Evolutionary conservation across 2,113 vertebrate genomes (phyloP), one percentile per base, ranked within the genome.

Genomic region (Cariama cristata): DNA sequence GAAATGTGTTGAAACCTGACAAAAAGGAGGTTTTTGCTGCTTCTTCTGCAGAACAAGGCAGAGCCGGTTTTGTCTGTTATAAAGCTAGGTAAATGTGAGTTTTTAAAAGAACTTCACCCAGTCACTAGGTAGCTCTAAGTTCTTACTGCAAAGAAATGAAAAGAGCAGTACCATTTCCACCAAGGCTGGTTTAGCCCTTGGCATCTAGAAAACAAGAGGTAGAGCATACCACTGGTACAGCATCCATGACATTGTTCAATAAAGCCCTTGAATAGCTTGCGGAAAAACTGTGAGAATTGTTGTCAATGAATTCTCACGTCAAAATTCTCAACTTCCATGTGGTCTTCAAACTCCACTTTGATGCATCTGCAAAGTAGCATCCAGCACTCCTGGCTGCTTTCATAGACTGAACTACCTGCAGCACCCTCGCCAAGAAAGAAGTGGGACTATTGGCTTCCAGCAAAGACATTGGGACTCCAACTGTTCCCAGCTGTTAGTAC

Each of bases 1-100:
- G 91, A 88, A 95, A 92, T 87, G 79, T 74, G 95, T 92, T 85
- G 79, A 95, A 92, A 95, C 88, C 85, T 79, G 85, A 81, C 38
- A 60, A 79, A 80, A 80, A 79, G 30, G 30, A 33, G 20, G 49
- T 72, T 83, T 82, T 79, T 27, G n/a, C 56, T 66, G 38, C 38
- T 55, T 3, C 89, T 71, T 85, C 79, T 50, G 4, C 42, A 64
- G 59, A 68, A 58, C 47, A 40, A 68, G 58, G 93, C 69, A 85
- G 79, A 93, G 86, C 83, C 4, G 26, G 93, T 93, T 94, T 86
- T 80, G 71, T 50, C 58, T 88, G 69, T 47, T 44, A 62, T 56
- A 32, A 60, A 79, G 33, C 9, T 80, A 50, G 11, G 28, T 17
- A 63, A 17, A 26, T 24, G 10, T 13, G 83, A 82, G n/a, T 35